Percentiles rank a stretch among this genome's conserved stretches.
phyloP scores from a whole-genome alignment of 2,797 vertebrate genomes.

The Platalea minor region DNA sequence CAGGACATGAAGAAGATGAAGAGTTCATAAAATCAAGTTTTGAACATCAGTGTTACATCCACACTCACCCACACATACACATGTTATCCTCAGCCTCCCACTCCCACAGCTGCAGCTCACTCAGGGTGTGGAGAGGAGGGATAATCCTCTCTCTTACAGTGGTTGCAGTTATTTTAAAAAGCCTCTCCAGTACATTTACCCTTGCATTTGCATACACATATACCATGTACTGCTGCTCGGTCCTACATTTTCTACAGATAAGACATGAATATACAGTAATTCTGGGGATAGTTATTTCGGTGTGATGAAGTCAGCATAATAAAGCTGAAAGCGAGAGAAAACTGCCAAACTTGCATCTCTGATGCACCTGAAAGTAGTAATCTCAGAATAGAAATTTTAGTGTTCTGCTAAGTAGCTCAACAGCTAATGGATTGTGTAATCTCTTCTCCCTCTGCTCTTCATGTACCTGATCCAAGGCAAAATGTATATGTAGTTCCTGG shows the following conservation, averaged over 20 bases:
- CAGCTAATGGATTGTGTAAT: not conserved
- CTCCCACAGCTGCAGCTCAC: not conserved
- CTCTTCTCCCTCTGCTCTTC: not conserved
- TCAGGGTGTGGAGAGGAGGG: not conserved
- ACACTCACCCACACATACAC: too few species aligned
- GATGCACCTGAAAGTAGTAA: not conserved
- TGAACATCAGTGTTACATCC: not conserved
- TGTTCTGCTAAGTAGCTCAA: not conserved
- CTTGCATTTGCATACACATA: not conserved
- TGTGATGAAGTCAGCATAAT: not conserved
- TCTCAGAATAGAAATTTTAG: constrained; percentile 2
- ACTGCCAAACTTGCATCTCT: not conserved
- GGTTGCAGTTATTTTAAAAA: not conserved
- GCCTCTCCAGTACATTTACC: not conserved
- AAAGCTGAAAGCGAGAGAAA: constrained; percentile 5
- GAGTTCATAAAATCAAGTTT: not conserved
- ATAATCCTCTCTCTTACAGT: not conserved
- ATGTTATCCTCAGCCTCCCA: not conserved
- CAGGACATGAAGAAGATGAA: not conserved
- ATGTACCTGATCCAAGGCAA: not conserved
- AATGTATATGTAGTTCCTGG: not conserved
- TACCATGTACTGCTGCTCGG: not conserved
- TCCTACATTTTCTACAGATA: not conserved
- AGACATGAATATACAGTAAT: not conserved
- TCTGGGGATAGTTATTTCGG: not conserved